Base-by-base conservation (phyloP, 2,797 vertebrate genomes). In the Oreochromis grahami region DNA sequence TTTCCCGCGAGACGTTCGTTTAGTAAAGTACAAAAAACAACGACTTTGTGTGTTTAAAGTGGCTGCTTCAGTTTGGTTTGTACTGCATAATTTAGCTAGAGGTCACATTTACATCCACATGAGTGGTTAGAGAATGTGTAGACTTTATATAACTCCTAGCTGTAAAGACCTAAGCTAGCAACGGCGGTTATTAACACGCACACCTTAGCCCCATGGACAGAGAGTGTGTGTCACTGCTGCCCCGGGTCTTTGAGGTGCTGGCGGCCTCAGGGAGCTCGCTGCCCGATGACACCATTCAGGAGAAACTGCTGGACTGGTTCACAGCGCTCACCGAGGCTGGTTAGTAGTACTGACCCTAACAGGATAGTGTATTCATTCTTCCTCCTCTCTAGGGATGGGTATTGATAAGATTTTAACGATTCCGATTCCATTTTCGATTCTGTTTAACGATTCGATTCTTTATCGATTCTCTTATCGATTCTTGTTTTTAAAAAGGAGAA, bases 251-350 rank as follows among this genome's bases (percentile, higher is more conserved):
- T 89, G 88, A 95, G 4, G 94, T 97, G 4, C 92, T 99, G 86
- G 93, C 95, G 24, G 96, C 96, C 51, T 93, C 97, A 2, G 94
- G 91, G 51, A 96, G 93, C 78, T 92, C 95, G 4, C 85, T 97
- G 82, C 96, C 95, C 2, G 98, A 99, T 84, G 98, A 99, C 91
- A 98, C 98, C 21, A 98, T 97, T 86, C 92, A 98, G 94, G 98
- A 99, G 93, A 99, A 99, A 86, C 95, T 99, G 48, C 92, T 99
- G 56, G 98, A 99, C 94, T 99, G 98, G 97, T 97, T 99, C 89
- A 96, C 94, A 38, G 86, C 91, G 2, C 80, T 97, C 77, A 88
- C 91, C 1, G 70, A 86, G n/a, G 79, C 90, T 56, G 97, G 98
- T 98, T 83, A 96, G 95, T 94, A 95, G 94, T 90, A 36, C 36